Conservation (phyloP, 2,113 vertebrate species). For the Platichthys stellatus region DNA sequence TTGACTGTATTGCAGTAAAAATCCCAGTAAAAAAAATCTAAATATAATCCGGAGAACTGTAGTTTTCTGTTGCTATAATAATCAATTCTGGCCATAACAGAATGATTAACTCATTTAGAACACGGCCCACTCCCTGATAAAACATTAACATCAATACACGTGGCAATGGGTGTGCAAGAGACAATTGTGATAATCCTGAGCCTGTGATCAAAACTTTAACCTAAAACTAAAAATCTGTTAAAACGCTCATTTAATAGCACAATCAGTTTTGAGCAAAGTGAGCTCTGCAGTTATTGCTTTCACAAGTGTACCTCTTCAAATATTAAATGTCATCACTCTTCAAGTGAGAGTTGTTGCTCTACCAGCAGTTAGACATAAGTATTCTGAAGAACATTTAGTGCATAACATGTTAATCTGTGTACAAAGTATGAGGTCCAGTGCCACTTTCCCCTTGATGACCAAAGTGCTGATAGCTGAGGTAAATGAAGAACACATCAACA, state of each 20-base stretch:
- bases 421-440: not conserved
- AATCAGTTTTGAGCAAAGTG: not conserved
- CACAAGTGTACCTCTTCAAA: not conserved
- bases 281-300: too few species aligned
- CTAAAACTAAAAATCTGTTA: too few species aligned
- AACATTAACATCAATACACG: not conserved
- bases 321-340: not conserved
- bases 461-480: not conserved
- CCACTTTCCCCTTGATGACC: not conserved
- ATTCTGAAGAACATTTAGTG: not conserved
- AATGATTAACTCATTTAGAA: too few species aligned
- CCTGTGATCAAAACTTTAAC: not conserved
- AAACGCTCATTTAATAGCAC: not conserved
- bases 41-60: too few species aligned
- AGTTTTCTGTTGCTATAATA: too few species aligned
- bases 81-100: too few species aligned
- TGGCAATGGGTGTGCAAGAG: not conserved
- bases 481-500: slow-evolving; percentile 18
- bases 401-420: not conserved
- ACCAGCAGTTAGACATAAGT: not conserved
- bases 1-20: too few species aligned
- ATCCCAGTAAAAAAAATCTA: too few species aligned
- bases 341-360: not conserved
- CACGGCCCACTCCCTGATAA: not conserved
- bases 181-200: not conserved